Evolutionary conservation across 2,113 vertebrate genomes (phyloP), one percentile per base, ranked within the genome.

Genomic region (Pangasianodon gigas): DNA sequence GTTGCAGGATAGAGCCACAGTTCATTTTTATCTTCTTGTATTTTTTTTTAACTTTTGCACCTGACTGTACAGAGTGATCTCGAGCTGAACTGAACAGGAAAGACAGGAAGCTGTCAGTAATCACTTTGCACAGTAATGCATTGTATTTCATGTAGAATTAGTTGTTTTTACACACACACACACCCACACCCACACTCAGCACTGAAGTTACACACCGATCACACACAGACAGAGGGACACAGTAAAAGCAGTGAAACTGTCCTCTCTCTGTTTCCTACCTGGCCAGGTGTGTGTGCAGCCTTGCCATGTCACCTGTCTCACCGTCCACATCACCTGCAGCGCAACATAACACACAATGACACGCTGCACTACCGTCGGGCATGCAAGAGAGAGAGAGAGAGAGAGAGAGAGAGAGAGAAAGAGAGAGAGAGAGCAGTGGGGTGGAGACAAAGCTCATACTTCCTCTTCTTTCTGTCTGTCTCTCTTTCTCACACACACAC

Each of bases 151-250:
- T 75, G 1, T 4, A 75, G 3, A 9, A 46, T 21, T 75, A 10
- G 3, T 14, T 48, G 18, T 13, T 51, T 44, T 29, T 2, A 74
- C 32, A 41, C 69, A 37, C 69, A 83, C 21, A 71, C 74, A 54
- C 58, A 79, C 74, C 67, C 89, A 7, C 84, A 32, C 83, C 37
- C 56, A 86, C 84, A 79, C 89, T 0, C 71, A 56, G 29, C 44
- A 46, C 32, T 84, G 19, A 62, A 26, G 58, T 62, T 26, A 32
- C 11, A 48, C 24, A 54, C 48, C 26, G 29, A 9, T n/a, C 65
- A 74, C 16, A 26, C 21, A 48, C 44, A 77, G 9, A 77, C 4
- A 14, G 44, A 29, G 4, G 6, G 21, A 74, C 37, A 71, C 1
- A 71, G 46, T 79, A 48, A 82, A 82, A 82, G 16, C 3, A 56